Percentiles rank a stretch among this genome's conserved stretches.
Conservation (phyloP, 2,888 invertebrate species). For the Brachynemurus nebulosus region DNA sequence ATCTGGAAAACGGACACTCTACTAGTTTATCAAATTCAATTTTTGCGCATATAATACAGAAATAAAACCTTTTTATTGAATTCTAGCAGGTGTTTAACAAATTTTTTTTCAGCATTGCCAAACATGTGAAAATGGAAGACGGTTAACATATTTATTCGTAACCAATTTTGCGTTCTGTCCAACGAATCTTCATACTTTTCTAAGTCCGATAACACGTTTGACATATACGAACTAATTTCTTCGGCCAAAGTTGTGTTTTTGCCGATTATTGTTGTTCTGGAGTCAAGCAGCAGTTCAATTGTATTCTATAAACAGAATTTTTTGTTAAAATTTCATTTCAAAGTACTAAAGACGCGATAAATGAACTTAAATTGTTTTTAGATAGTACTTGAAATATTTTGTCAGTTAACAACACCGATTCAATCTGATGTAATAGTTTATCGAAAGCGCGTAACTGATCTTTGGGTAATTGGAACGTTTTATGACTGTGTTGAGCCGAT, state of each 20-base stretch:
- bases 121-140: conserved; percentile 58
- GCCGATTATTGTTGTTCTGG: conserved; percentile 23
- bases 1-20: too few relatives aligned
- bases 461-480: conserved; percentile 42
- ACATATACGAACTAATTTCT: conserved; percentile 54
- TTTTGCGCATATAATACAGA: too few relatives aligned
- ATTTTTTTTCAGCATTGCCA: conserved; percentile 62
- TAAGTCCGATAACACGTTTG: conserved; percentile 43
- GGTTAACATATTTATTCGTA: conserved; percentile 51
- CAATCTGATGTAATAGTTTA: conserved; percentile 55
- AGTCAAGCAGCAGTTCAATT: conserved; percentile 27
- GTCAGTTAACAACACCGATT: conserved; percentile 50
- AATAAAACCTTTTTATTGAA: conserved; percentile 67
- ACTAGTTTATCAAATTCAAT: too few relatives aligned
- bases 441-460: conserved; percentile 52
- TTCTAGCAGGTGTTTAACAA: conserved; percentile 58
- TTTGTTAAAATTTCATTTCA: neutral
- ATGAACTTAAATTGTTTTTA: too few relatives aligned
- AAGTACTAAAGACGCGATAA: too few relatives aligned
- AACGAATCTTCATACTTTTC: conserved; percentile 42
- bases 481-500: conserved; percentile 48
- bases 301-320: conserved; percentile 21
- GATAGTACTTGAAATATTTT: conserved; percentile 49
- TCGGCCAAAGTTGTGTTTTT: conserved; percentile 30
- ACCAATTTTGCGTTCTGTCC: conserved; percentile 35